Evolutionary conservation across 2,113 vertebrate genomes (phyloP).

Genomic region (Meles meles): DNA sequence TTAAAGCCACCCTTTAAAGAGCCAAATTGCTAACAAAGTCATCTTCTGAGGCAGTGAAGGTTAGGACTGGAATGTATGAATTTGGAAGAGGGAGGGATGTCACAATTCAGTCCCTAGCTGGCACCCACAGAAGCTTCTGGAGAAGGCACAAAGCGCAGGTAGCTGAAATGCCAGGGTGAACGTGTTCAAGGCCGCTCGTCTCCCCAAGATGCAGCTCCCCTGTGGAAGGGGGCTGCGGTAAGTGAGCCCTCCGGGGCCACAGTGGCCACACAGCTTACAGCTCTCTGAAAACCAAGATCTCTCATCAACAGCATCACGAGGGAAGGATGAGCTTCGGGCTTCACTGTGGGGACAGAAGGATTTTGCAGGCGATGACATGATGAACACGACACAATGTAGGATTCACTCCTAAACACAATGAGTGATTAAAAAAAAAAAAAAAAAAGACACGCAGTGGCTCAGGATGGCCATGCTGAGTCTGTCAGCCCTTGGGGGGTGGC

Average conservation of each 20-base stretch:
- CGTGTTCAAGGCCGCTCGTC: neutral
- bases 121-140: neutral
- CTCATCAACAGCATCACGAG: neutral
- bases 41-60: neutral
- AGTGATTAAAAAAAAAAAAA: neutral
- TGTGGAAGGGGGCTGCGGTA: neutral
- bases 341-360: neutral
- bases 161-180: neutral
- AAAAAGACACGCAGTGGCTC: neutral
- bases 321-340: neutral
- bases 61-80: neutral
- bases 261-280: neutral
- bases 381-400: neutral
- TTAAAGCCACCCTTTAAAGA: neutral
- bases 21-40: neutral
- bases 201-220: neutral
- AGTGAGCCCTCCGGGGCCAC: neutral
- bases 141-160: neutral
- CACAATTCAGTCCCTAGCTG: neutral
- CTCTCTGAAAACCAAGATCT: neutral
- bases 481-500: neutral
- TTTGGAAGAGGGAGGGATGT: too few species aligned
- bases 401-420: neutral
- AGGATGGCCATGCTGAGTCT: fast-evolving
- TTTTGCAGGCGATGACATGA: neutral